phyloP scores from a whole-genome alignment of 2,113 vertebrate species.

The Ptilonorhynchus violaceus region DNA sequence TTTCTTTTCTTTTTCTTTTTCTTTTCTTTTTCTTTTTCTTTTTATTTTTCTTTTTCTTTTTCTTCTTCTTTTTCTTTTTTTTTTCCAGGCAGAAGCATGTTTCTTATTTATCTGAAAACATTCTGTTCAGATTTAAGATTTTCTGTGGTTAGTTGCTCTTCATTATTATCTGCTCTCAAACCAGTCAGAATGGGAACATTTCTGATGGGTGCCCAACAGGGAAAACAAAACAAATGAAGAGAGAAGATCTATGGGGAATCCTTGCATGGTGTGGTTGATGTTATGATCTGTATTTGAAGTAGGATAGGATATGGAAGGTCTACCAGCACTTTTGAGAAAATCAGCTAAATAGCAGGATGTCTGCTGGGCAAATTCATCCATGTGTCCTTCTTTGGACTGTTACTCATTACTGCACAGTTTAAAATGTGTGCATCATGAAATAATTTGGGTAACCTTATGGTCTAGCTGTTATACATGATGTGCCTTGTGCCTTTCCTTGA shows the following conservation, averaged over 20 bases:
- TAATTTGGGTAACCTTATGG: background rate
- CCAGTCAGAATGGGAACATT: background rate
- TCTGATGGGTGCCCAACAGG: background rate
- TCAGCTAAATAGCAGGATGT: background rate
- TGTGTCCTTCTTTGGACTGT: background rate
- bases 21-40: background rate
- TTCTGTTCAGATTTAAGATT: conserved; percentile 27
- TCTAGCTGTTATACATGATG: background rate
- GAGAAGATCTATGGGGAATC: background rate
- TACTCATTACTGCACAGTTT: background rate
- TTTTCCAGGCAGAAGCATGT: background rate
- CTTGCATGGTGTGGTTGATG: background rate
- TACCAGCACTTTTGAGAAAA: background rate
- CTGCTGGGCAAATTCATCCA: background rate
- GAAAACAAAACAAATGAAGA: conserved; percentile 39
- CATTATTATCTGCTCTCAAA: conserved; percentile 25
- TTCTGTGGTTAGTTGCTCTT: background rate
- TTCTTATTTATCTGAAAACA: conserved; percentile 53
- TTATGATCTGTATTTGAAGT: conserved; percentile 8
- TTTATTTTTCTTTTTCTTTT: background rate
- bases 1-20: background rate
- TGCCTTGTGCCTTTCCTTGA: background rate
- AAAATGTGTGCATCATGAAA: background rate
- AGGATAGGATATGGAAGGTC: background rate
- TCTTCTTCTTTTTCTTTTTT: rapidly evolving